Conservation (phyloP, 2,888 invertebrate genomes). For the Monopis laevigella region DNA sequence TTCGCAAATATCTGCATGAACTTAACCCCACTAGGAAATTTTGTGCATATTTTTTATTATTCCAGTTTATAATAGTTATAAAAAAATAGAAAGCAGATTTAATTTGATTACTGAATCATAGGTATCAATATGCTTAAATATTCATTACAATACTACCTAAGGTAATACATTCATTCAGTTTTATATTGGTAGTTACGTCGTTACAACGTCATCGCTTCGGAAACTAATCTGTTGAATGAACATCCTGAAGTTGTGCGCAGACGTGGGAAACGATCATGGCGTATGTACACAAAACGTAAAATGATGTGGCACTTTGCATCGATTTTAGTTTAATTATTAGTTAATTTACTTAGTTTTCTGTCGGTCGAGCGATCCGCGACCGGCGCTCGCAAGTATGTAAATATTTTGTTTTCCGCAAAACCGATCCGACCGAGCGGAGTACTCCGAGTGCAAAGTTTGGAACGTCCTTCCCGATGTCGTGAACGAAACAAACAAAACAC, state of each 20-base stretch:
- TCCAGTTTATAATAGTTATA: too few species aligned
- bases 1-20: too few species aligned
- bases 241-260: constrained; percentile 29
- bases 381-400: constrained; percentile 16
- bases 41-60: too few species aligned
- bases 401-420: constrained; percentile 14
- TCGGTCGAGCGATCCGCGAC: constrained; percentile 15
- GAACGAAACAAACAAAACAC: constrained; percentile 17
- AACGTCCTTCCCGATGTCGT: constrained; percentile 19
- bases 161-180: too few species aligned
- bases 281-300: constrained; percentile 37
- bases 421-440: constrained; percentile 14
- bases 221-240: constrained; percentile 39
- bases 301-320: constrained; percentile 31
- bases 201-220: constrained; percentile 24
- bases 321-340: constrained; percentile 24
- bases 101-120: too few species aligned
- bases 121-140: too few species aligned
- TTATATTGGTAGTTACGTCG: constrained; percentile 12
- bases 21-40: too few species aligned
- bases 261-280: constrained; percentile 31
- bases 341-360: constrained; percentile 22
- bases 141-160: too few species aligned
- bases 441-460: constrained; percentile 19
- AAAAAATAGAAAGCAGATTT: too few species aligned